Evolutionary conservation across 2,113 vertebrate genomes (phyloP).

Genomic region (Lathamus discolor): DNA sequence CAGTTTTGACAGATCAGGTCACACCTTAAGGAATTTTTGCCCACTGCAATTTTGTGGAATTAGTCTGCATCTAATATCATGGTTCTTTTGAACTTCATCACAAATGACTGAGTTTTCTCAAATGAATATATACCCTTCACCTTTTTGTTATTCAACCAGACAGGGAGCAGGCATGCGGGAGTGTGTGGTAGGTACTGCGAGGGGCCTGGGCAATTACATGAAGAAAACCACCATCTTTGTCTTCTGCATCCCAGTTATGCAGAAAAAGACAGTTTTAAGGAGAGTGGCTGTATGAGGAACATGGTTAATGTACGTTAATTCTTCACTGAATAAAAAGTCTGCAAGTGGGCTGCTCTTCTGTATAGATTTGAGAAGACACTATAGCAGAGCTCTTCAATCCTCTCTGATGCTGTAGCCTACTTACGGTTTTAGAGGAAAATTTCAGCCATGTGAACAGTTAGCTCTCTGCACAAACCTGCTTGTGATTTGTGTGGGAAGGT

Average conservation of each 20-base stretch:
- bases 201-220: neutral
- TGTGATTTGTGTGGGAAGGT: neutral
- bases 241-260: neutral
- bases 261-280: neutral
- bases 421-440: neutral
- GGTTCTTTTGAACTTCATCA: neutral
- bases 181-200: fast-evolving
- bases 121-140: neutral
- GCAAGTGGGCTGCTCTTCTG: neutral
- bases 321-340: neutral
- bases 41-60: neutral
- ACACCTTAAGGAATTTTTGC: neutral
- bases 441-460: neutral
- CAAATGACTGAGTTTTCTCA: neutral
- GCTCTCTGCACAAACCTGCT: neutral
- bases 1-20: neutral
- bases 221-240: neutral
- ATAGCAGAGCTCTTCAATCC: neutral
- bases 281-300: neutral
- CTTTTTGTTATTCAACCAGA: fast-evolving
- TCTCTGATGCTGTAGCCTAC: neutral
- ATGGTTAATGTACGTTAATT: neutral
- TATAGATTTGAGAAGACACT: neutral
- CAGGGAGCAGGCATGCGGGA: fast-evolving
- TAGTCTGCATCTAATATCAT: neutral